phyloP scores from a whole-genome alignment of 35 echinoderm and acorn worm species.

The Lytechinus pictus region DNA sequence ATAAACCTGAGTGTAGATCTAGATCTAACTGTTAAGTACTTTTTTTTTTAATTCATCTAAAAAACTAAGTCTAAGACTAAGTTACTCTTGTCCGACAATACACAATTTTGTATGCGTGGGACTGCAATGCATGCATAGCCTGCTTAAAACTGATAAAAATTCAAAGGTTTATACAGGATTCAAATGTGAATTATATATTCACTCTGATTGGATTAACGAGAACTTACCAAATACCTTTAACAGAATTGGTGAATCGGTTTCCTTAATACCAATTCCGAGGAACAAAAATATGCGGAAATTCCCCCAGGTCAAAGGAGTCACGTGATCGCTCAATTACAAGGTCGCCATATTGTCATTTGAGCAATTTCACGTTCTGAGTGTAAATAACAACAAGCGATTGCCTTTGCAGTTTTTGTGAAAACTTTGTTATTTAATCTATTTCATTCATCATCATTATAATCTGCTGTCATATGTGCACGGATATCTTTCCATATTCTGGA shows the following conservation, averaged over 20 bases:
- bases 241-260: background rate
- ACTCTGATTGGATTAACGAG: background rate
- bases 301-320: slow-evolving; percentile 40
- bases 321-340: slow-evolving; percentile 65
- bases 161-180: background rate
- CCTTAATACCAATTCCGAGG: background rate
- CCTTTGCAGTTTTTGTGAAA: background rate
- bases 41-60: too few species aligned
- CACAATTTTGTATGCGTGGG: background rate
- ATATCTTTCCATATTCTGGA: background rate
- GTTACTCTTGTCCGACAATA: background rate
- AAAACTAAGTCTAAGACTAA: too few species aligned
- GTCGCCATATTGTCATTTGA: slow-evolving; percentile 66
- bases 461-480: background rate
- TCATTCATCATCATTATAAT: background rate
- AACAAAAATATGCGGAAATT: background rate
- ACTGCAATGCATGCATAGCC: background rate
- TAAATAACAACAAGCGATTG: slow-evolving; percentile 28
- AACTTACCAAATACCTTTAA: background rate
- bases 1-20: too few species aligned
- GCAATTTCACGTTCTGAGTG: background rate
- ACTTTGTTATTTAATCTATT: background rate
- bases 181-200: background rate
- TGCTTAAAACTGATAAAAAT: background rate
- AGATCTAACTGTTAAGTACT: too few species aligned